Base-by-base conservation (phyloP, 2,113 vertebrate species). In the Otocyon megalotis region DNA sequence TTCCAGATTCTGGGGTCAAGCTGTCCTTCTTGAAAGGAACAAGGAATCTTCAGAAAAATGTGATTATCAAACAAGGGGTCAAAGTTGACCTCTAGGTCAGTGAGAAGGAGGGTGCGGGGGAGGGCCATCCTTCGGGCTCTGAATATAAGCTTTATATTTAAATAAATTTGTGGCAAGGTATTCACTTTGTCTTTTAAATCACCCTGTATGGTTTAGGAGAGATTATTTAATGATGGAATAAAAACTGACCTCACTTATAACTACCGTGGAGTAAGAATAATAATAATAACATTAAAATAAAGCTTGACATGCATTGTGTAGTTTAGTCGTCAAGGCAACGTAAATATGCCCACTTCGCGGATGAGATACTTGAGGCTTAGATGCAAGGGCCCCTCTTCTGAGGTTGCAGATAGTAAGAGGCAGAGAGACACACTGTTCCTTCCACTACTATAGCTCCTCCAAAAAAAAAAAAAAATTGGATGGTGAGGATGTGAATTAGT, bases 71-170 rank as follows among this genome's bases (percentile, higher is more conserved):
- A 98, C 98, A 98, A 92, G 86, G 98, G 99, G 99, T 99, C 99
- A 99, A 98, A 99, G 99, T 99, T 99, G 99, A 99, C 99, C 99
- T 98, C 97, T 98, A 98, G 99, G 99, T 99, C 99, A 99, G 81
- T 95, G 98, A 98, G 98, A 99, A 93, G 0, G 0, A 65, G 81
- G 97, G 95, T 65, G 74, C 6, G 96, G 98, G 0, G 54, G 82
- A 96, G 88, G 94, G 95, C 95, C 96, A 94, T 93, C 91, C 77
- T 96, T 98, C 96, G 90, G 2, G 4, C 79, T 95, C 65, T 97
- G 83, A 95, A 96, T 83, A 30, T 84, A 91, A 90, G 96, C 97
- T 13, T 79, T 97, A 87, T 88, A 92, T 94, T 97, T 96, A 89
- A 97, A 88, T 97, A 87, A 56, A 88, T 80, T 93, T 2, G 0